A percentile compares a stretch with the other conserved stretches of the same genome.
These are phyloP conservation scores for Calephelis nemesis DNA, from an alignment of 1,140 invertebrate genomes.

Conservation along the genomic window DNA sequence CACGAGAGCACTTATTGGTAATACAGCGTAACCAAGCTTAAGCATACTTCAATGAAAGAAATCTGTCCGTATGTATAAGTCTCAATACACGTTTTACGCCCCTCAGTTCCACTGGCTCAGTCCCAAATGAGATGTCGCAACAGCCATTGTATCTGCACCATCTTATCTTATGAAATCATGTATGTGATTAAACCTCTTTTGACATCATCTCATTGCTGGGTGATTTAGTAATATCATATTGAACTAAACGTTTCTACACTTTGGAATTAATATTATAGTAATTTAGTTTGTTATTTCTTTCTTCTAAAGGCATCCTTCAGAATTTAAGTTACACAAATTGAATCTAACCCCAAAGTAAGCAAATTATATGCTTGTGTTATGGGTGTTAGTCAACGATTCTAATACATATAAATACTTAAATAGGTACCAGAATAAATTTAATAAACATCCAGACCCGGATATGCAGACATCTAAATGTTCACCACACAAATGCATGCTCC, in stretches of 20 bases:
- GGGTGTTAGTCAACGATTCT: no score
- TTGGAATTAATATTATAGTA: no score
- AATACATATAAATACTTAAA: no score
- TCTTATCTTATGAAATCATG: slow-evolving; percentile 66
- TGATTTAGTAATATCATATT: slow-evolving; percentile 2
- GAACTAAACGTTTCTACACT: neutral
- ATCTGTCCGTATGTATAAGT: slow-evolving; percentile 37
- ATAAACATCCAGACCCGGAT: no score
- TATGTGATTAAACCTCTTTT: slow-evolving; percentile 72
- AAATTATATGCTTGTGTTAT: no score
- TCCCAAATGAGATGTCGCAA: slow-evolving; percentile 70
- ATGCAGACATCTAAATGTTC: no score
- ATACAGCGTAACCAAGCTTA: slow-evolving; percentile 24
- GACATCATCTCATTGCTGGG: slow-evolving; percentile 49
- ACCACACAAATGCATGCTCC: no score
- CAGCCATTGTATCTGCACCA: slow-evolving; percentile 69
- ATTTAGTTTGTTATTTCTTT: no score
- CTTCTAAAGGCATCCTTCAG: no score
- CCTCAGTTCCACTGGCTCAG: slow-evolving; percentile 68
- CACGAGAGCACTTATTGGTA: slow-evolving; percentile 14
- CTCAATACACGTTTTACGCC: slow-evolving; percentile 53
- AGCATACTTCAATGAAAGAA: slow-evolving; percentile 43
- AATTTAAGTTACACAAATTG: no score
- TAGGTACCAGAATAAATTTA: no score
- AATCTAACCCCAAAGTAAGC: no score